Percentiles rank a stretch among this genome's conserved stretches.
Evolutionary conservation across 2,797 vertebrate species (phyloP).

Genomic region (Micropoecilia bifurca): DNA sequence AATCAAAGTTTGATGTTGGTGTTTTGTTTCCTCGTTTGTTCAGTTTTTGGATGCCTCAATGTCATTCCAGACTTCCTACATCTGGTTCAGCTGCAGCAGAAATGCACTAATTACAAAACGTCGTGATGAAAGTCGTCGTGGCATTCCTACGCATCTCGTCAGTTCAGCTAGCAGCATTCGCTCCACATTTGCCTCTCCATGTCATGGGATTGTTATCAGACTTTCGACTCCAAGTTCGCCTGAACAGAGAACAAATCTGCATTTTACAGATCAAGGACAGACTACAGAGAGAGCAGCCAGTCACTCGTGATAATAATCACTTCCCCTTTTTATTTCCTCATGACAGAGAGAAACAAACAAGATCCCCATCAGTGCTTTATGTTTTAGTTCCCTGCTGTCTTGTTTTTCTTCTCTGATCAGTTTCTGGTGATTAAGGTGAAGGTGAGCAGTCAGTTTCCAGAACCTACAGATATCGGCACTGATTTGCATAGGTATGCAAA

Average conservation of each 20-base stretch:
- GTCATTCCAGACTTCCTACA: neutral
- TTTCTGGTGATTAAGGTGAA: constrained; percentile 59
- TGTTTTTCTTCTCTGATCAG: constrained; percentile 60
- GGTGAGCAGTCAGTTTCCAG: constrained; percentile 58
- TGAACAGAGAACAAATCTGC: constrained; percentile 63
- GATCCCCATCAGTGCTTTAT: constrained; percentile 42
- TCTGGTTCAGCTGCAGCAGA: neutral
- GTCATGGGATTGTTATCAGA: constrained; percentile 47
- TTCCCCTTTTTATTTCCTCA: constrained; percentile 34
- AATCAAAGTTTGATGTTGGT: neutral
- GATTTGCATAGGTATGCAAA: constrained; percentile 79
- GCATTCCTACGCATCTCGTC: constrained; percentile 18
- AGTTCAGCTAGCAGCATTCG: constrained; percentile 28
- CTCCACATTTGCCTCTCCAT: constrained; percentile 19
- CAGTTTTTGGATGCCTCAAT: neutral
- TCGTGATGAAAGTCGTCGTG: constrained; percentile 17
- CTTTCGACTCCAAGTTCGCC: constrained; percentile 40
- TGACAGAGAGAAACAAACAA: constrained; percentile 35
- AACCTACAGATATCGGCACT: constrained; percentile 51
- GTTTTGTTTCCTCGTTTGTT: neutral
- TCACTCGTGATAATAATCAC: constrained; percentile 64
- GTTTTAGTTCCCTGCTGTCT: constrained; percentile 16
- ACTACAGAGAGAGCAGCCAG: constrained; percentile 46
- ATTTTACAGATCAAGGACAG: constrained; percentile 66
- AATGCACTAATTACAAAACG: constrained; percentile 30